Percentiles rank a stretch among this genome's conserved stretches.
Evolutionary conservation across 2,888 invertebrate species (phyloP).

Genomic region (Leptogaster cylindrica): DNA sequence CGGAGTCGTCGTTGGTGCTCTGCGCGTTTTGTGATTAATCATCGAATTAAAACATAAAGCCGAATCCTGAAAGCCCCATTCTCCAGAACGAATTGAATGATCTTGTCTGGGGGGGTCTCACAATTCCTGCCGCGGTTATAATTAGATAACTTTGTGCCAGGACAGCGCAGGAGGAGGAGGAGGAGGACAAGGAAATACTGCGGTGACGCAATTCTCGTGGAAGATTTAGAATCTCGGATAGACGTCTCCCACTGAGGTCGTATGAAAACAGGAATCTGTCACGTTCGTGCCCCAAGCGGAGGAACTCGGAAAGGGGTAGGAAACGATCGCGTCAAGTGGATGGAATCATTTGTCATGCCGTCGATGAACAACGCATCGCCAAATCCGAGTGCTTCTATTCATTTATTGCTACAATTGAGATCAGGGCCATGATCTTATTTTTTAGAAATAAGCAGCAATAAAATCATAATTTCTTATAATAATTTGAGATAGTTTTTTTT

Average conservation of each 20-base stretch:
- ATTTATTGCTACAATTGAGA: too few relatives aligned
- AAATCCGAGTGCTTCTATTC: too few relatives aligned
- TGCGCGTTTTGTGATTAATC: not conserved
- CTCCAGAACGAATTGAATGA: too few relatives aligned
- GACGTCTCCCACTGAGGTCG: conserved; percentile 27
- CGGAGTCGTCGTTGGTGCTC: not conserved
- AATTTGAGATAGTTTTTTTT: too few relatives aligned
- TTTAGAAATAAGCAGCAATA: too few relatives aligned
- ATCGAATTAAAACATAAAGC: not conserved
- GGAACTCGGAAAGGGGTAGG: too few relatives aligned
- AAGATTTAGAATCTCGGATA: conserved; percentile 16
- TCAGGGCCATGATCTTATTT: too few relatives aligned
- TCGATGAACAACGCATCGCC: too few relatives aligned
- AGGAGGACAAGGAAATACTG: not conserved
- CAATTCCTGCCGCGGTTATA: conserved; percentile 9
- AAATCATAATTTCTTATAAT: too few relatives aligned
- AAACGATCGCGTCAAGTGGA: too few relatives aligned
- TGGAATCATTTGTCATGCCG: conserved; percentile 29
- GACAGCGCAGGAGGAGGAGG: not conserved
- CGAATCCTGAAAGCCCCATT: not conserved
- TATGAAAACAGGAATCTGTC: conserved; percentile 26
- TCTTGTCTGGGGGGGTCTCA: conserved; percentile 13
- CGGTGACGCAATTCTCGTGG: conserved; percentile 5
- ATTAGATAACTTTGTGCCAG: conserved; percentile 22
- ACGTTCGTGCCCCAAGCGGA: conserved; percentile 3